Conservation (phyloP, 1,140 invertebrate species). For the Dendroctonus valens region DNA sequence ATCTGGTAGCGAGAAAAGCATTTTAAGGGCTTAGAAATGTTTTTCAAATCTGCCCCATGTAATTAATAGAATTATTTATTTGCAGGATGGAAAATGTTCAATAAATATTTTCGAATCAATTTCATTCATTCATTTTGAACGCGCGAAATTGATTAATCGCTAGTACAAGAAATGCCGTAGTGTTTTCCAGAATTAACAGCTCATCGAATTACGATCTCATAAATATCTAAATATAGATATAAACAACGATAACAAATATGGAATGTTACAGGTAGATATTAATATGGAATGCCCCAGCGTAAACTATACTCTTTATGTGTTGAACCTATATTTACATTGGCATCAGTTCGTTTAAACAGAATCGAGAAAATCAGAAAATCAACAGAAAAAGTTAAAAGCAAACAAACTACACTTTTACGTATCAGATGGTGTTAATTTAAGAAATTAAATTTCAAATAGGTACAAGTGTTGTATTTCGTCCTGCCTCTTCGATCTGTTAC, state of each 20-base stretch:
- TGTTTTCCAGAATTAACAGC: too few relatives aligned
- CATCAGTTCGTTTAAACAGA: conserved; percentile 40
- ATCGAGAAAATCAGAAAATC: conserved; percentile 39
- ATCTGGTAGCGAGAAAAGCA: too few relatives aligned
- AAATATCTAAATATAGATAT: conserved; percentile 36
- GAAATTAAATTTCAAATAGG: conserved; percentile 9
- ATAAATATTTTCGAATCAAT: too few relatives aligned
- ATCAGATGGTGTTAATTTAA: conserved; percentile 15
- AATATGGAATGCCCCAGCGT: conserved; percentile 33
- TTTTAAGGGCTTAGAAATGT: too few relatives aligned
- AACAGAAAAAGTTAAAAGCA: conserved; percentile 43
- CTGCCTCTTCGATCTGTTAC: too few relatives aligned
- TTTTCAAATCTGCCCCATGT: too few relatives aligned
- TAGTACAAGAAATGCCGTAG: too few relatives aligned
- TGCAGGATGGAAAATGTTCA: too few relatives aligned
- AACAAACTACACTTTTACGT: conserved; percentile 33
- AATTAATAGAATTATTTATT: too few relatives aligned
- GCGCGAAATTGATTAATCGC: too few relatives aligned
- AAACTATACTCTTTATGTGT: conserved; percentile 37
- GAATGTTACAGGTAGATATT: conserved; percentile 10
- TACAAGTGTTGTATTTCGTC: neutral
- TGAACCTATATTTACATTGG: conserved; percentile 40
- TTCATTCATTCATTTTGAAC: too few relatives aligned
- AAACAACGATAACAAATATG: conserved; percentile 36
- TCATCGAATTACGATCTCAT: conserved; percentile 3